phyloP scores from a whole-genome alignment of 37 sponge, comb jelly and placozoan genomes.

The Beroe forskalii region DNA sequence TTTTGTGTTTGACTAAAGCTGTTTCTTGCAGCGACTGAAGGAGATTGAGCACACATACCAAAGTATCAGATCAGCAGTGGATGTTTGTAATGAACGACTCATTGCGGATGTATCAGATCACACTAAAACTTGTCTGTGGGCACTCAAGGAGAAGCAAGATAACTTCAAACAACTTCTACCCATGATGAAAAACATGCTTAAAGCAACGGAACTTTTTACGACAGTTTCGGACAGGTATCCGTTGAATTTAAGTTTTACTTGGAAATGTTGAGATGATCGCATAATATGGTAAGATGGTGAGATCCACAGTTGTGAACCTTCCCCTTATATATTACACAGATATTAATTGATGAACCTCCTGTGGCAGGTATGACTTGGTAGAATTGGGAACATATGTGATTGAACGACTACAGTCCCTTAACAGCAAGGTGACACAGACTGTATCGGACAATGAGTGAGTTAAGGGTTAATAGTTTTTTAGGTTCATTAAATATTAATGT shows the following conservation, averaged over 20 bases:
- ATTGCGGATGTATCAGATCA: not conserved
- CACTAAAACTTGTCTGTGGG: not conserved
- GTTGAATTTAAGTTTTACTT: no score
- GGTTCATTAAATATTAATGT: no score
- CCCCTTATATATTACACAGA: no score
- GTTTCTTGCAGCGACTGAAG: conserved; percentile 32
- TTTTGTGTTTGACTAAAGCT: no score
- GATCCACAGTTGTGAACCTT: no score
- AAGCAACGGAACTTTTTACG: conserved; percentile 35
- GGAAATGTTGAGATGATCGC: no score
- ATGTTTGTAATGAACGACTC: conserved; percentile 30
- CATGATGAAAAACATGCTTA: not conserved
- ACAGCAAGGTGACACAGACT: conserved; percentile 22
- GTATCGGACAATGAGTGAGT: conserved; percentile 23
- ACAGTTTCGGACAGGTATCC: conserved; percentile 32
- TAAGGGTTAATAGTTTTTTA: no score
- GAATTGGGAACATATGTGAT: conserved; percentile 57
- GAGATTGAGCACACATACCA: conserved; percentile 34
- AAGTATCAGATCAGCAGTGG: conserved; percentile 31
- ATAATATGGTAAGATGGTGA: no score
- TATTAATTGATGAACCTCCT: no score
- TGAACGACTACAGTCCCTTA: conserved; percentile 43
- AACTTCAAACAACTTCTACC: not conserved
- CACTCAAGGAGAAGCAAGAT: conserved; percentile 26
- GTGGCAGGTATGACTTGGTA: conserved; percentile 51